These are phyloP conservation scores for Nephila pilipes DNA, from an alignment of 1,140 invertebrate species.

Conservation along the genomic window DNA sequence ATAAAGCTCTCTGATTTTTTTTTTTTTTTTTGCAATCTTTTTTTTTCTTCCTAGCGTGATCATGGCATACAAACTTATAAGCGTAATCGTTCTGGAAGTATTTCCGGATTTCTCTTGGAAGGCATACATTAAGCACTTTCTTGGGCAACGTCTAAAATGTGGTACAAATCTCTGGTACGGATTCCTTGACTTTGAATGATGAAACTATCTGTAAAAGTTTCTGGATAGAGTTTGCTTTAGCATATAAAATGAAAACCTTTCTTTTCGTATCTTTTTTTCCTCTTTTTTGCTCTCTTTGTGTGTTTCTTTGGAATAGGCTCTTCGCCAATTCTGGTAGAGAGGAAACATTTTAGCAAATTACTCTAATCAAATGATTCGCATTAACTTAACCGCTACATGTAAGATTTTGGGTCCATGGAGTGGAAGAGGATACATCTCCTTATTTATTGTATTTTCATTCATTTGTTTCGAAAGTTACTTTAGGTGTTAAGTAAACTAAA, in stretches of 20 bases:
- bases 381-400: background rate
- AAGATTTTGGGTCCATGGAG: too few species aligned
- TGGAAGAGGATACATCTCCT: too few species aligned
- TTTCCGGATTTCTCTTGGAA: background rate
- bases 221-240: background rate
- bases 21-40: background rate
- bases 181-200: constrained; percentile 65
- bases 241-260: background rate
- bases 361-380: background rate
- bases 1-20: constrained; percentile 35
- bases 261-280: background rate
- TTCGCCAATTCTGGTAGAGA: background rate
- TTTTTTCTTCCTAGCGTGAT: constrained; percentile 8
- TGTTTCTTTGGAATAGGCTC: background rate
- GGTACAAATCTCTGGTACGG: constrained; percentile 13
- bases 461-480: too few species aligned
- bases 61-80: constrained; percentile 36
- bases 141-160: background rate
- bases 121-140: constrained; percentile 42
- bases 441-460: too few species aligned
- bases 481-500: too few species aligned
- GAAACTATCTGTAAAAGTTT: constrained; percentile 48
- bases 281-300: background rate
- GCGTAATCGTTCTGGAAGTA: constrained; percentile 46
- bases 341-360: background rate